phyloP scores from a whole-genome alignment of 2,797 vertebrate genomes.

The Trematomus bernacchii region DNA sequence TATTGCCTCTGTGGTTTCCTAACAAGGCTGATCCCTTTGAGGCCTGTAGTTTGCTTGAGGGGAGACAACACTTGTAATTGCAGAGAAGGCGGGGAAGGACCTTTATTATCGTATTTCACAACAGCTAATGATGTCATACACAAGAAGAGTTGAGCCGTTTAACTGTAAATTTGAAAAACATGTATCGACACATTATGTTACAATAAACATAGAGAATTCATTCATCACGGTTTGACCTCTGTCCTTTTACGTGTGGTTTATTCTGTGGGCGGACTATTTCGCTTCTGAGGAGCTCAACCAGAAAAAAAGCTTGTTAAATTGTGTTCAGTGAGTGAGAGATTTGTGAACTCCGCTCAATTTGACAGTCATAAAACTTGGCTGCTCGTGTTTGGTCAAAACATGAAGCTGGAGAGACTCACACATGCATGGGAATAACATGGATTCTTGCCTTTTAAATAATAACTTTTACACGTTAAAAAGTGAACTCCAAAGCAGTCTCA shows the following conservation, averaged over 20 bases:
- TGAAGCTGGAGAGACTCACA: conserved; percentile 5
- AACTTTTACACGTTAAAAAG: neutral
- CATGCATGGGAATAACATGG: neutral
- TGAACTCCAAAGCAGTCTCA: neutral
- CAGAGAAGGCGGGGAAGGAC: neutral
- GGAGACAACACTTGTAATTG: conserved; percentile 14
- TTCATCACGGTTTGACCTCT: neutral
- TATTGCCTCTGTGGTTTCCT: conserved; percentile 33
- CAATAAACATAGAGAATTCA: neutral
- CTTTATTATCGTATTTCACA: neutral
- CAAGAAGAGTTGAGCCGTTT: neutral
- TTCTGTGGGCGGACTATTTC: conserved; percentile 1
- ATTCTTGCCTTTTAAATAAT: neutral
- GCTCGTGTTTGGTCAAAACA: conserved; percentile 26
- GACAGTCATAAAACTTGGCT: conserved; percentile 6
- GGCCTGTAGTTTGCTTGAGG: conserved; percentile 13
- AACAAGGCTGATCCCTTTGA: conserved; percentile 7
- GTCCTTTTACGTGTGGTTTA: neutral
- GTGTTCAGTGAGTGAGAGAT: conserved; percentile 37
- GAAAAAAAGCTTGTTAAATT: conserved; percentile 7
- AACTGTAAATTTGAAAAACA: neutral
- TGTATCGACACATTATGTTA: neutral
- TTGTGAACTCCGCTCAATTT: conserved; percentile 26
- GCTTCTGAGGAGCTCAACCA: conserved; percentile 3
- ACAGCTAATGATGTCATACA: conserved; percentile 7